Evolutionary conservation across 1,140 invertebrate genomes (phyloP).

Genomic region (Scaptomyza graminum): DNA sequence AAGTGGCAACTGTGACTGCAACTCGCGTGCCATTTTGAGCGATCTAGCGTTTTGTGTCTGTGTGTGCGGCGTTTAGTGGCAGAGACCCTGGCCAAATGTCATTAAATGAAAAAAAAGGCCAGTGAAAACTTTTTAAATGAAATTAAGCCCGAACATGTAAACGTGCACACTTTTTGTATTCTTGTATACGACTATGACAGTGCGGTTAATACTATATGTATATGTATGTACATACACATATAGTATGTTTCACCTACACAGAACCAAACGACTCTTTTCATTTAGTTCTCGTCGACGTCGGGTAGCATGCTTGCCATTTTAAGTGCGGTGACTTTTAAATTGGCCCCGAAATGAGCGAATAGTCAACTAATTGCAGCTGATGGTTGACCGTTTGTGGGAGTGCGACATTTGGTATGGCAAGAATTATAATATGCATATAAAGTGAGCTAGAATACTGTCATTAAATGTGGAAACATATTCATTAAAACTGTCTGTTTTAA

Average conservation of each 20-base stretch:
- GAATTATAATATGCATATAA: not conserved
- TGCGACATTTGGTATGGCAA: constrained; percentile 11
- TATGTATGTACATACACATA: no score
- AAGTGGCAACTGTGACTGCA: constrained; percentile 48
- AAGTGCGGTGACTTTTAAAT: constrained; percentile 29
- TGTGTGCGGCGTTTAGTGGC: constrained; percentile 19
- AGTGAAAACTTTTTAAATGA: constrained; percentile 29
- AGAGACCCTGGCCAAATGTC: constrained; percentile 9
- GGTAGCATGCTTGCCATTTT: constrained; percentile 1
- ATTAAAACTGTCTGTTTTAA: not conserved
- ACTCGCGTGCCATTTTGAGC: constrained; percentile 33
- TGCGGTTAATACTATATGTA: not conserved
- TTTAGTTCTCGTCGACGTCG: not conserved
- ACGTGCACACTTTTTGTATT: not conserved
- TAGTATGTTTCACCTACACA: not conserved
- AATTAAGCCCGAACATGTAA: constrained; percentile 15
- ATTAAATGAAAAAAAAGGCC: constrained; percentile 1
- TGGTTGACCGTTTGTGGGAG: constrained; percentile 18
- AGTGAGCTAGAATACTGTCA: not conserved
- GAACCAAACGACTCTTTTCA: not conserved
- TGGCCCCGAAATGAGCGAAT: constrained; percentile 21
- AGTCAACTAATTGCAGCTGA: constrained; percentile 33
- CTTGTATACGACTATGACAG: not conserved
- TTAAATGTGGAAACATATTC: not conserved
- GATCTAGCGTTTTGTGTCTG: constrained; percentile 34